Percentiles rank a stretch among this genome's conserved stretches.
These are phyloP conservation scores for Eupithecia subumbrata DNA, from an alignment of 2,888 invertebrate genomes.

Conservation along the genomic window DNA sequence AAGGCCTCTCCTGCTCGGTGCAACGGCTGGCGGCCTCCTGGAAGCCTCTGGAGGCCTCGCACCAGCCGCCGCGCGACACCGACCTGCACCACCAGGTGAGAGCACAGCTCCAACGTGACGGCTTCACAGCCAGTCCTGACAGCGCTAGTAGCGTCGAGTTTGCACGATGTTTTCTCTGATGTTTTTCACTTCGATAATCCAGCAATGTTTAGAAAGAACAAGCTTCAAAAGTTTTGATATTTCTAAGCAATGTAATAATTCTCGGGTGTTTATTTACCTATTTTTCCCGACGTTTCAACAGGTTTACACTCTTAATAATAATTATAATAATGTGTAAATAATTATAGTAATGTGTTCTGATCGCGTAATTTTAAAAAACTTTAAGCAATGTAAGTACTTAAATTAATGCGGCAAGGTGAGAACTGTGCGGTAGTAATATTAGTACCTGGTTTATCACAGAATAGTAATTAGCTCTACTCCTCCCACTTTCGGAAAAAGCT, in stretches of 20 bases:
- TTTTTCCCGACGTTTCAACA: too few relatives aligned
- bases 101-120: background rate
- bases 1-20: constrained; percentile 54
- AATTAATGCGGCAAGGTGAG: too few relatives aligned
- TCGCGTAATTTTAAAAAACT: too few relatives aligned
- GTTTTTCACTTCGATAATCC: background rate
- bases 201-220: background rate
- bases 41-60: constrained; percentile 58
- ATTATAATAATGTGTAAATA: too few relatives aligned
- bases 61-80: constrained; percentile 38
- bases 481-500: background rate
- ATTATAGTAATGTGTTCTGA: too few relatives aligned
- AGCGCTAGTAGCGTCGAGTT: background rate
- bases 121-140: background rate
- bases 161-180: background rate
- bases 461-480: background rate
- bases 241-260: too few relatives aligned
- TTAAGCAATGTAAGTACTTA: too few relatives aligned
- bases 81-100: constrained; percentile 44
- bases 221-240: too few relatives aligned
- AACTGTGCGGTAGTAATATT: too few relatives aligned
- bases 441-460: background rate
- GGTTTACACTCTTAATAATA: too few relatives aligned
- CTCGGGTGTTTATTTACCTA: too few relatives aligned
- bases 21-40: constrained; percentile 54